Conservation (phyloP, 2,113 vertebrate species). For the Fregetta grallaria region DNA sequence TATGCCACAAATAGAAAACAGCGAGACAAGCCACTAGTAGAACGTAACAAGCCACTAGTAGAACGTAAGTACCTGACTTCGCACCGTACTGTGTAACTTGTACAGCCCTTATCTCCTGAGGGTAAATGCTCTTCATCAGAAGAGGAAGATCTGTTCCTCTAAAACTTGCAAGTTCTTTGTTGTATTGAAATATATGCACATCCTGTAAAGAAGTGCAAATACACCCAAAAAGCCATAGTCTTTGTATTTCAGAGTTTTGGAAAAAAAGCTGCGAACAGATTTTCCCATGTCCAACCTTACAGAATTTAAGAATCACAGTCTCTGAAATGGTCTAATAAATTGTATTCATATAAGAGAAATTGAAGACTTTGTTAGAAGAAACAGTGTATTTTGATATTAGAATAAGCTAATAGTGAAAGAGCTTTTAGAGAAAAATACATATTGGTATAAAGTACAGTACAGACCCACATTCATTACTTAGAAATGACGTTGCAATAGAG, state of each 20-base stretch:
- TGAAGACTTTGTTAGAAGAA: not conserved
- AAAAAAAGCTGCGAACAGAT: not conserved
- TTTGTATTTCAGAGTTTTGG: not conserved
- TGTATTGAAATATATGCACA: conserved; percentile 60
- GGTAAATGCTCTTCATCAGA: conserved; percentile 69
- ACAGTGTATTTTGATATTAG: not conserved
- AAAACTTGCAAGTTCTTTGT: conserved; percentile 62
- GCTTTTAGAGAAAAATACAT: not conserved
- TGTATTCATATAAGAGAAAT: not conserved
- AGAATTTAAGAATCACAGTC: not conserved
- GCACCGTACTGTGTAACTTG: not conserved
- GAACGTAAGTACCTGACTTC: not conserved
- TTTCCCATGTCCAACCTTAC: not conserved
- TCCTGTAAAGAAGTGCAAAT: conserved; percentile 58
- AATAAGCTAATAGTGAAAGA: not conserved
- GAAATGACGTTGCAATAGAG: not conserved
- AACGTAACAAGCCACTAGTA: not conserved
- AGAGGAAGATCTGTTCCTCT: conserved; percentile 65
- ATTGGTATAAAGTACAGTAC: not conserved
- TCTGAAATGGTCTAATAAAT: not conserved
- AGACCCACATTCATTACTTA: not conserved
- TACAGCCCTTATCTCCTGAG: conserved; percentile 69
- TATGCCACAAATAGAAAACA: not conserved
- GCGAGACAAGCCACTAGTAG: not conserved
- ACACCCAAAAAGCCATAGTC: not conserved